These are phyloP conservation scores for Drosophila histrio DNA, from an alignment of 2,888 invertebrate species.

Conservation along the genomic window DNA sequence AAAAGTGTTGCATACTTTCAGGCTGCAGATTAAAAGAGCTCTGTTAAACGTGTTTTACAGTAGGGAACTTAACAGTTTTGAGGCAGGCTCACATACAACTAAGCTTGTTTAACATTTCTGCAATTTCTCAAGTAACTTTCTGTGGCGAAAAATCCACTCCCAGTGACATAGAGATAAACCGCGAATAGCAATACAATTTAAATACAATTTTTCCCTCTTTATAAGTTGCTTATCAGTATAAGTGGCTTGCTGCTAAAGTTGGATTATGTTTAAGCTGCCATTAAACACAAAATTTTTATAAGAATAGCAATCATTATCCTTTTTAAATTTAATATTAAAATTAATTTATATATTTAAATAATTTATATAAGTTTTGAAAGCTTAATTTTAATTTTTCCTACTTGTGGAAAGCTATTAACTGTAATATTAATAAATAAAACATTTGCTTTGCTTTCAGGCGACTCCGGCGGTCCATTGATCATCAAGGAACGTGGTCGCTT, in stretches of 20 bases:
- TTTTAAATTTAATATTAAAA: neutral
- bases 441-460: conserved; percentile 85
- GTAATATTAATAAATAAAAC: neutral
- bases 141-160: no score
- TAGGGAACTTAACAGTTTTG: neutral
- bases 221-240: no score
- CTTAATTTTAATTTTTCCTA: neutral
- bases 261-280: no score
- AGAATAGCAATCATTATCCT: no score
- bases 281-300: no score
- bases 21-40: conserved; percentile 30
- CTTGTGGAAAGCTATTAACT: neutral
- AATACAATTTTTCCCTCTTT: no score
- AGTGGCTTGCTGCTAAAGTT: no score
- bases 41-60: conserved; percentile 11
- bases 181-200: no score
- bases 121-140: neutral
- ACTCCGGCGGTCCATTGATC: conserved; percentile 92
- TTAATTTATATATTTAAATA: neutral
- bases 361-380: no score
- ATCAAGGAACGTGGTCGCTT: conserved; percentile 88
- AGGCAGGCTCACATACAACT: neutral
- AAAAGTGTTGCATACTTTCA: conserved; percentile 55
- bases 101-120: neutral
- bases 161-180: no score